Conservation (phyloP, 1,140 invertebrate genomes). For the Coenobita brevimanus region DNA sequence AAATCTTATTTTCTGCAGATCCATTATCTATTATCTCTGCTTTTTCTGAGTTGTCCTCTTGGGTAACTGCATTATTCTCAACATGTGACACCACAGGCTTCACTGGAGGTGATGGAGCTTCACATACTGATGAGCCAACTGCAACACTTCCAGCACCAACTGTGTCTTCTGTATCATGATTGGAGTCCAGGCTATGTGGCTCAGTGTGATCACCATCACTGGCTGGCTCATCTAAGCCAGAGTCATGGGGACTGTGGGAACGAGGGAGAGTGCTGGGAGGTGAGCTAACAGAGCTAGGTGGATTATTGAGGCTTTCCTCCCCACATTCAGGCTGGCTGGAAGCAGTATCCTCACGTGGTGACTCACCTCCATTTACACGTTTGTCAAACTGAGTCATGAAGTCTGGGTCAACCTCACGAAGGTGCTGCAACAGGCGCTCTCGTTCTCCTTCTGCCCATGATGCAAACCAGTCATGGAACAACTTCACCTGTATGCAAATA, state of each 20-base stretch:
- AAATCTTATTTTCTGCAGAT: too few species aligned
- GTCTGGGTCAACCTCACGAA: constrained; percentile 53
- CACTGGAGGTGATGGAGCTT: too few species aligned
- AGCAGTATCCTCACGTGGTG: not conserved
- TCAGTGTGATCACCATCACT: constrained; percentile 47
- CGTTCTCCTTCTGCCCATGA: constrained; percentile 61
- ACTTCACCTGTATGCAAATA: constrained; percentile 51
- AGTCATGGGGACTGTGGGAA: constrained; percentile 62
- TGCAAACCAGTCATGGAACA: constrained; percentile 69
- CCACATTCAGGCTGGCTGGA: not conserved
- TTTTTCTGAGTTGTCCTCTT: too few species aligned
- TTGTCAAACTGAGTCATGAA: constrained; percentile 61
- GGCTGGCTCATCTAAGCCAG: constrained; percentile 49
- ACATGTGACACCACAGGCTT: too few species aligned
- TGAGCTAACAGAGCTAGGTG: constrained; percentile 55
- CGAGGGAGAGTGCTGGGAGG: constrained; percentile 58
- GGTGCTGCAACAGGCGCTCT: constrained; percentile 34
- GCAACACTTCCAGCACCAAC: too few species aligned
- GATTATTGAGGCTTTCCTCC: constrained; percentile 38
- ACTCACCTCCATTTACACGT: not conserved
- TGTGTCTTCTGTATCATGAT: constrained; percentile 39
- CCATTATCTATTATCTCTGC: too few species aligned
- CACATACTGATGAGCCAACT: too few species aligned
- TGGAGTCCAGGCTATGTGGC: constrained; percentile 44
- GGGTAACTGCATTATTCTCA: too few species aligned